A percentile compares a stretch with the other conserved stretches of the same genome.
Evolutionary conservation across 2,113 vertebrate genomes (phyloP).

Genomic region (Pogonocichla stellata): DNA sequence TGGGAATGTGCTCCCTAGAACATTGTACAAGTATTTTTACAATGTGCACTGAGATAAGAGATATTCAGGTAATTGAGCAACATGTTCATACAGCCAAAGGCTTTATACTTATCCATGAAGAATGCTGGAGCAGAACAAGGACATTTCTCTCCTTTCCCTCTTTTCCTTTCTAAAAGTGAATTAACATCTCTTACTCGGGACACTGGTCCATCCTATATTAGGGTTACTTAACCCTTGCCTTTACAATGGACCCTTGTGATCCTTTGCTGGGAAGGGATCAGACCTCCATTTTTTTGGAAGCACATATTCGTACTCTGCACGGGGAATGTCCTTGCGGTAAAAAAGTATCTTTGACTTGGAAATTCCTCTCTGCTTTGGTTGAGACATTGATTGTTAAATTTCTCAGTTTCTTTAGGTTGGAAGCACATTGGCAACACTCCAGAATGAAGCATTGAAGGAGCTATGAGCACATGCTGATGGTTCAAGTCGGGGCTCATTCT

Average conservation of each 20-base stretch:
- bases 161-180: neutral
- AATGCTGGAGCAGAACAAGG: neutral
- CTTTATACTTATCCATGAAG: neutral
- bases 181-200: neutral
- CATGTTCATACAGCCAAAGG: neutral
- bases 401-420: neutral
- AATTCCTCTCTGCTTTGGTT: neutral
- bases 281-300: neutral
- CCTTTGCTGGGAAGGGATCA: neutral
- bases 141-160: neutral
- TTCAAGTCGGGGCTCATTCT: slow-evolving; percentile 19
- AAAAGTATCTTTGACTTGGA: neutral
- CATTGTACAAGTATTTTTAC: neutral
- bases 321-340: neutral
- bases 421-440: neutral
- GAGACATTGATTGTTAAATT: neutral
- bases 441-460: neutral
- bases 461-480: neutral
- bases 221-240: neutral
- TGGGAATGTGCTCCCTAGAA: neutral
- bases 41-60: neutral
- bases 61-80: neutral
- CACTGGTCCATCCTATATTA: neutral
- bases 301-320: neutral
- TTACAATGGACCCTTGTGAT: neutral